These are phyloP conservation scores for Myiagra hebetior DNA, from an alignment of 2,113 vertebrate genomes.

Conservation along the genomic window DNA sequence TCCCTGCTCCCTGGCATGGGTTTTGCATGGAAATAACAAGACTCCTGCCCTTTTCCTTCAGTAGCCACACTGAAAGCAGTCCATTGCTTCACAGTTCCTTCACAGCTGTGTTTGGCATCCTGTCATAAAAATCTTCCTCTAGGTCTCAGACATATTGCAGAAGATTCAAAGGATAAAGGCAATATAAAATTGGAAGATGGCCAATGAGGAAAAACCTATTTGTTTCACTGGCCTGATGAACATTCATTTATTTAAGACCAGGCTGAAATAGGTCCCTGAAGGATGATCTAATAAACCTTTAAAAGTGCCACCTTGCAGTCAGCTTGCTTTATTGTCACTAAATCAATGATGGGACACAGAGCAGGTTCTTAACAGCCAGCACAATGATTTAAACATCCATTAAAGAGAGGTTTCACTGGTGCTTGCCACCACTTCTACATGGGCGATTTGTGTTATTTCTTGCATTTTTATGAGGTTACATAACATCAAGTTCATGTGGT, in stretches of 20 bases:
- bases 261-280: not conserved
- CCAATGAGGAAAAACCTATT: not conserved
- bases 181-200: not conserved
- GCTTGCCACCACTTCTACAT: not conserved
- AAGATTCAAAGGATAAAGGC: not conserved
- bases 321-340: not conserved
- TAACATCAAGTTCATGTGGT: not conserved
- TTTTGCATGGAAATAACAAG: not conserved
- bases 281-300: not conserved
- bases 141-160: not conserved
- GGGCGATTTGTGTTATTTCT: not conserved
- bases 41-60: not conserved
- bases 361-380: not conserved
- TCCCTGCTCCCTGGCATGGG: not conserved
- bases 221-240: not conserved
- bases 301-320: not conserved
- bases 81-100: not conserved
- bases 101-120: not conserved
- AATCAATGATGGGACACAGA: not conserved
- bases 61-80: not conserved
- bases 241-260: not conserved
- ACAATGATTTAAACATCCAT: not conserved
- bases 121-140: not conserved
- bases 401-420: not conserved
- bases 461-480: conserved; percentile 27